Percentiles rank a stretch among this genome's conserved stretches.
Conservation (phyloP, 1,140 invertebrate species). For the Heliconius melpomene region DNA sequence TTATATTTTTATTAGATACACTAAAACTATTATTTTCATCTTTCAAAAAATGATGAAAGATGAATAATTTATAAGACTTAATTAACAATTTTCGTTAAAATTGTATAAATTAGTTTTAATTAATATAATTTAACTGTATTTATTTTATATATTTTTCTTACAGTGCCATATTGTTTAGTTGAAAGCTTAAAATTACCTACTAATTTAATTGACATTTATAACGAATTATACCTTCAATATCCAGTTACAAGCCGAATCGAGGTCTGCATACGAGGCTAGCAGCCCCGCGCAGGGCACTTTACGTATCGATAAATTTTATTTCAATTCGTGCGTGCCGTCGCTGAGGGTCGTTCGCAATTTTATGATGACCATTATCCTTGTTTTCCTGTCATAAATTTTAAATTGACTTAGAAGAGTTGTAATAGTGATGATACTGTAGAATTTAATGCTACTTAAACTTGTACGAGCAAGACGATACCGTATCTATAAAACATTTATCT, state of each 20-base stretch:
- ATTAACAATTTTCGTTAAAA: no score
- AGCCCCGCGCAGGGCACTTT: slow-evolving; percentile 41
- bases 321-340: slow-evolving; percentile 54
- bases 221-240: slow-evolving; percentile 44
- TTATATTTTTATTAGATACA: no score
- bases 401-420: slow-evolving; percentile 47
- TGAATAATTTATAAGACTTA: no score
- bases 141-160: no score
- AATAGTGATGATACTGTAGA: slow-evolving; percentile 37
- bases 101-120: no score
- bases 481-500: neutral
- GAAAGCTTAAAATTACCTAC: slow-evolving; percentile 29
- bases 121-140: no score
- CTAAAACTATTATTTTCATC: no score
- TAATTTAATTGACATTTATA: slow-evolving; percentile 55
- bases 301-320: slow-evolving; percentile 62
- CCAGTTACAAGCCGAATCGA: slow-evolving; percentile 56
- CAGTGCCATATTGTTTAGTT: slow-evolving; percentile 45
- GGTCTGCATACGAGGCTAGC: slow-evolving; percentile 42
- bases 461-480: neutral
- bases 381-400: slow-evolving; percentile 52
- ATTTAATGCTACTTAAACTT: slow-evolving; percentile 36
- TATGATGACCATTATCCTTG: slow-evolving; percentile 54
- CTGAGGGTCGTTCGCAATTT: slow-evolving; percentile 46
- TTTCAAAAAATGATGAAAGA: no score